These are phyloP conservation scores for Malurus alboscapulatus DNA, from an alignment of 2,113 vertebrate genomes.

Conservation along the genomic window DNA sequence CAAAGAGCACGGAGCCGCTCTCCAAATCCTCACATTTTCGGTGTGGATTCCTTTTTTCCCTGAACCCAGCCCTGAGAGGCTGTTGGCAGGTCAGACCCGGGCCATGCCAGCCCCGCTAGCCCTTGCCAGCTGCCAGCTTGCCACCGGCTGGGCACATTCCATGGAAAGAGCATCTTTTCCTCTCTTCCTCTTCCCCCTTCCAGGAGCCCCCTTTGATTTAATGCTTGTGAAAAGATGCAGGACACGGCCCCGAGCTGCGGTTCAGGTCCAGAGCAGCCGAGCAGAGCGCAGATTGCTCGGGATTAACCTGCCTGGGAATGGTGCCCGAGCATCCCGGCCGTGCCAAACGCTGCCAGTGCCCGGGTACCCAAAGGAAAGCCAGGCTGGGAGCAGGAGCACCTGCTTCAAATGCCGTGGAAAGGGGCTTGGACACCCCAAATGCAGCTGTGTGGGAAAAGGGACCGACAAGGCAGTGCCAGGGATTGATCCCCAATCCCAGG, in stretches of 20 bases:
- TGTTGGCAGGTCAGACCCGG: conserved; percentile 43
- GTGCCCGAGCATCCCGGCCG: fast-evolving
- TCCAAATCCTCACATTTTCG: neutral
- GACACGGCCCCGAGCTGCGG: neutral
- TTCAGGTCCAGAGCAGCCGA: neutral
- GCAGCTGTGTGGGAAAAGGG: neutral
- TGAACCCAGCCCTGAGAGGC: neutral
- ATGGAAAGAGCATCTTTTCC: neutral
- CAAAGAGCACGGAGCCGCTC: neutral
- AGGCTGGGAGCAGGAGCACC: neutral
- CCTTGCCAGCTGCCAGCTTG: conserved; percentile 36
- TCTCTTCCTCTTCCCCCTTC: neutral
- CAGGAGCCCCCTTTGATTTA: conserved; percentile 29
- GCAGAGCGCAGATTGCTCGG: neutral
- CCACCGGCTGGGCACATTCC: conserved; percentile 44
- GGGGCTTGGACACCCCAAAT: neutral
- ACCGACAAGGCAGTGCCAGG: neutral
- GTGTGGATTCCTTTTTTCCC: neutral
- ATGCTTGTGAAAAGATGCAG: conserved; percentile 9
- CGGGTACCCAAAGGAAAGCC: fast-evolving
- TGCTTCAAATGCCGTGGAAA: neutral
- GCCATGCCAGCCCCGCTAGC: neutral
- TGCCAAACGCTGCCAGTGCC: neutral
- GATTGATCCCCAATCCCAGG: fast-evolving
- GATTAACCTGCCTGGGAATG: neutral